Base-by-base conservation (phyloP, 2,797 vertebrate species). In the Mallotus villosus region DNA sequence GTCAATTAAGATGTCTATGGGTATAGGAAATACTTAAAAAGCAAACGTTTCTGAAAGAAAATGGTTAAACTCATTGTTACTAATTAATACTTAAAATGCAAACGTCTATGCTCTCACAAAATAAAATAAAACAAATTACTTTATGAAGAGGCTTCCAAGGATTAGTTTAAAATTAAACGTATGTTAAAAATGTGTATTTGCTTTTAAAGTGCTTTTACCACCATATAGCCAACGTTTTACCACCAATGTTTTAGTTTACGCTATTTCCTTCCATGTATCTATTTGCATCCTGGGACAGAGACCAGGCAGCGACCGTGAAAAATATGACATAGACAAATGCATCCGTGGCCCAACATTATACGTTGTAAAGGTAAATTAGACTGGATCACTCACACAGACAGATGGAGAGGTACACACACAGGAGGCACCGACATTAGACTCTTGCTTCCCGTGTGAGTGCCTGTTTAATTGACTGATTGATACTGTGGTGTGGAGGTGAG, bases 401-500 rank as follows among this genome's bases (percentile, higher is more conserved):
- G 80, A 69, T 68, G 41, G 81, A 75, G 82, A 69, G 70, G 75
- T 64, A 74, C 76, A 71, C 73, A 74, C 77, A 69, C 73, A 85
- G 58, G 74, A 70, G 71, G 73, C 72, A 74, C 76, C 73, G 63
- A 72, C 71, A 76, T 76, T 74, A 83, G 76, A 75, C 72, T 77
- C 81, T 74, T 74, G 79, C 74, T 74, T 78, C 75, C 75, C 75
- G 85, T 88, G 85, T 91, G 91, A 90, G 86, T 78, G 86, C 71
- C 85, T 91, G 89, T 91, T 92, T 94, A 94, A 93, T 94, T 93
- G 92, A 92, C 91, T 93, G 93, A 93, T 91, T 90, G 92, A 93
- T 93, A 81, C 84, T 81, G 85, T 87, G 78, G 85, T 74, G 90
- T 86, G 86, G 86, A 92, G 91, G 87, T 91, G 90, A 92, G 84